Evolutionary conservation across 2,797 vertebrate genomes (phyloP), one percentile per base, ranked within the genome.

Genomic region (Phataginus tetradactyla): DNA sequence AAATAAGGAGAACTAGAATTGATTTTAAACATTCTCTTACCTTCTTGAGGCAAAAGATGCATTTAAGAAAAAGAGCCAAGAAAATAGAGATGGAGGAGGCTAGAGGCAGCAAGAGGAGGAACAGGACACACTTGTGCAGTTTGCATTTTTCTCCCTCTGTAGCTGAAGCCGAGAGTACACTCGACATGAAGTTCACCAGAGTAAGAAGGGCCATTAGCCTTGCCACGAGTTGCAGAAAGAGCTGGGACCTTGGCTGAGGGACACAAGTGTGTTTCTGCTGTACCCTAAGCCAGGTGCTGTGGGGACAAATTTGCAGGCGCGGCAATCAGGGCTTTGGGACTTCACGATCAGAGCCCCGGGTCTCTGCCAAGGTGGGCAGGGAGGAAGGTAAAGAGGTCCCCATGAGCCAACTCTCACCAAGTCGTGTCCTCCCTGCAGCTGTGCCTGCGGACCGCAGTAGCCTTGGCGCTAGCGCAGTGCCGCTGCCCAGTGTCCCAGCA

Each of bases 21-120:
- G 57, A 45, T 71, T 63, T 13, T 37, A 91, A 92, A 91, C 25
- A 55, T 81, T 61, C 13, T 94, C 87, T 81, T 63, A 85, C 27
- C 27, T 3, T 85, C 8, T 72, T 80, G 25, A 25, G 29, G 32
- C 45, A 78, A 78, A 86, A 66, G 53, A 39, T 39, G 20, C 13
- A 2, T 51, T 86, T 71, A 64, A 91, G 57, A 39, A n/a, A 77
- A 80, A 63, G 17, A 91, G 21, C 20, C 32, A 81, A 80, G 55
- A 90, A 90, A 80, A 37, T 29, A 69, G 68, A 34, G 14, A 12
- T 61, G n/a, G 13, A 61, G 42, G 51, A 59, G 32, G 21, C 53
- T 21, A n/a, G 27, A 74, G 12, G 45, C n/a, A 87, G 42, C 64
- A 53, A 75, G 34, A 80, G 3, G 25, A 88, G 27, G 1, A 68